Evolutionary conservation across 2,797 vertebrate species (phyloP), one percentile per base, ranked within the genome.

Genomic region (Petrocephalus sullivani): DNA sequence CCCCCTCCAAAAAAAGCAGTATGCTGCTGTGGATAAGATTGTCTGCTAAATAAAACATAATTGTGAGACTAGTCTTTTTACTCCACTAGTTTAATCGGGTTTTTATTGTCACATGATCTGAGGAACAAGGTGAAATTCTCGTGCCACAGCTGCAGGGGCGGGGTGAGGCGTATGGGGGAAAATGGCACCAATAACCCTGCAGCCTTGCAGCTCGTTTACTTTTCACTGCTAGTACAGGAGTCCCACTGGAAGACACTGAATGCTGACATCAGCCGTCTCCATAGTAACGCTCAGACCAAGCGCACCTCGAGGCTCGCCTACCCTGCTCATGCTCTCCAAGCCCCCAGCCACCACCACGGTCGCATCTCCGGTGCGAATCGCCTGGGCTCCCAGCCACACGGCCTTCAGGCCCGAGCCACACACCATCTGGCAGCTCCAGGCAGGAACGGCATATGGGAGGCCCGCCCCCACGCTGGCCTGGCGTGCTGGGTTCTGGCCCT

Each of bases 311-410:
- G 2, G 8, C 28, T 21, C 41, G 60, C 94, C 91, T 91, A 99
- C 98, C 97, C 95, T 96, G 95, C 98, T 99, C 98, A 99, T 99
- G 56, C 93, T 99, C 91, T 99, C 98, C 98, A 99, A 99, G 91
- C 98, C 98, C 33, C 98, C 98, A 28, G 98, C 98, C 0, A 99
- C 96, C 90, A 99, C 98, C 16, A 99, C 92, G 83, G 92, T 93
- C 81, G 98, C 95, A 85, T 98, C 98, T 57, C 96, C 97, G 0
- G 78, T 87, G 91, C 93, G 92, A 90, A 99, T 96, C 88, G 98
- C 96, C 94, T 99, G 98, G 88, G 96, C 97, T 58, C 95, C 98
- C 16, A 99, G 94, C 90, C 97, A 98, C 33, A 99, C 96, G 0
- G 98, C 96, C 91, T 99, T 99, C 61, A 99, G 92, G 81, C 98